These are phyloP conservation scores for Steinernema feltiae DNA, from an alignment of 1,140 invertebrate species.

Conservation along the genomic window DNA sequence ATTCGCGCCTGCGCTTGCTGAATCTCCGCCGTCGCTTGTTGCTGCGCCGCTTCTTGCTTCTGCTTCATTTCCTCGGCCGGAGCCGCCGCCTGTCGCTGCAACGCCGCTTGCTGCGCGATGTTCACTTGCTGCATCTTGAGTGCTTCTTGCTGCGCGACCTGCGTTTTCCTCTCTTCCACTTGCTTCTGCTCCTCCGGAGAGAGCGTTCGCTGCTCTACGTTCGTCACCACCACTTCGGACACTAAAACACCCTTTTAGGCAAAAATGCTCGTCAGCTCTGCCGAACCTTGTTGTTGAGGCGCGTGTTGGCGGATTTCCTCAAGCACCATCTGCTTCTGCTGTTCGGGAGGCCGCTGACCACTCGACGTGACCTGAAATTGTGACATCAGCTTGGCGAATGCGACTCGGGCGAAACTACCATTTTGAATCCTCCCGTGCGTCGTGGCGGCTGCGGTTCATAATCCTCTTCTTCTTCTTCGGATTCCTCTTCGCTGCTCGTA, in stretches of 20 bases:
- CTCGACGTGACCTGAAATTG: neutral
- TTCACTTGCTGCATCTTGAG: constrained; percentile 22
- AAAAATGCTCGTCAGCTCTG: neutral
- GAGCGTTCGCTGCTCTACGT: neutral
- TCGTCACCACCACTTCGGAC: neutral
- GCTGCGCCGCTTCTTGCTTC: constrained; percentile 19
- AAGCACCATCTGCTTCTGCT: constrained; percentile 4
- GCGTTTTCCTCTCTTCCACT: constrained; percentile 29
- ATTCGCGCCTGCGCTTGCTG: constrained; percentile 5
- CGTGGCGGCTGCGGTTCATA: neutral
- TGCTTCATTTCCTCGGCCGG: constrained; percentile 11
- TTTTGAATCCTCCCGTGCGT: neutral
- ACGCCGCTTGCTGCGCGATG: constrained; percentile 15
- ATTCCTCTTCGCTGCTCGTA: constrained; percentile 5
- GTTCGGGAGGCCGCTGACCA: neutral
- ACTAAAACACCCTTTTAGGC: neutral
- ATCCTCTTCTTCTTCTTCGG: neutral
- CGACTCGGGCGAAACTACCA: neutral
- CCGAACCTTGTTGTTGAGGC: neutral
- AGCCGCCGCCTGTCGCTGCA: neutral
- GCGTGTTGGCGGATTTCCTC: neutral
- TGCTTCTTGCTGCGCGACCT: constrained; percentile 27
- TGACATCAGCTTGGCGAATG: no score
- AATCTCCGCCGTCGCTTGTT: constrained; percentile 7
- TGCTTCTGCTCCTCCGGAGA: neutral